Percentiles rank a stretch among this genome's conserved stretches.
These are phyloP conservation scores for Apotomis turbidana DNA, from an alignment of 2,888 invertebrate genomes.

Conservation along the genomic window DNA sequence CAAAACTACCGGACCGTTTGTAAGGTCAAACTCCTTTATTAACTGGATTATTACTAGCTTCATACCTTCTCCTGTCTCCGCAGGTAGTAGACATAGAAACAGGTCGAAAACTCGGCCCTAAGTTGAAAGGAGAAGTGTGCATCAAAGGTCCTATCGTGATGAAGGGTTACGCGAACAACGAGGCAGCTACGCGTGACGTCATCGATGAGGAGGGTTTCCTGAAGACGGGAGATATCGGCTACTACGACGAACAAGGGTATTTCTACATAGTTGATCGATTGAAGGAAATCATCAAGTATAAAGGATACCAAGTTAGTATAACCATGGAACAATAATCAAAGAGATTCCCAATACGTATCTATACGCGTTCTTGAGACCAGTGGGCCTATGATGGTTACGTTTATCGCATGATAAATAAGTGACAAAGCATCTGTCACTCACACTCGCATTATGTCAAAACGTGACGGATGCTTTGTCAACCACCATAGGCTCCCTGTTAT, in stretches of 20 bases:
- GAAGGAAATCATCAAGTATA: constrained; percentile 73
- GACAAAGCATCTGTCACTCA: too few species aligned
- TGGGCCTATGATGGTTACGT: too few species aligned
- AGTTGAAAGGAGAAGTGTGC: constrained; percentile 64
- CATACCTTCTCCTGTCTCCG: not conserved
- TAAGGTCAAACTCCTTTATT: too few species aligned
- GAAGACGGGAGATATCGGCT: constrained; percentile 70
- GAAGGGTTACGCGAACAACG: constrained; percentile 64
- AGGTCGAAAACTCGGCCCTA: constrained; percentile 56
- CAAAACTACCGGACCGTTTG: too few species aligned
- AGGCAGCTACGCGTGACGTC: constrained; percentile 56
- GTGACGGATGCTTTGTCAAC: too few species aligned
- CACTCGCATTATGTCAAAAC: too few species aligned
- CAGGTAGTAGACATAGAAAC: constrained; percentile 70
- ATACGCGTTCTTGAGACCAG: too few species aligned
- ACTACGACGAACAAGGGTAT: constrained; percentile 68
- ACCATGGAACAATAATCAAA: not conserved
- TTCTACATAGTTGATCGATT: constrained; percentile 69
- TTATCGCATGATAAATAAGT: too few species aligned
- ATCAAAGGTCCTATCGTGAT: constrained; percentile 62
- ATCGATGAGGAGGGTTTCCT: constrained; percentile 66
- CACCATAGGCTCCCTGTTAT: too few species aligned
- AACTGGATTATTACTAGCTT: too few species aligned
- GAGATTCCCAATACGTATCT: too few species aligned
- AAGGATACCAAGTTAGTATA: constrained; percentile 55